Evolutionary conservation across 92 coral and sea anemone species (phyloP).

Genomic region (Plumapathes pennacea): DNA sequence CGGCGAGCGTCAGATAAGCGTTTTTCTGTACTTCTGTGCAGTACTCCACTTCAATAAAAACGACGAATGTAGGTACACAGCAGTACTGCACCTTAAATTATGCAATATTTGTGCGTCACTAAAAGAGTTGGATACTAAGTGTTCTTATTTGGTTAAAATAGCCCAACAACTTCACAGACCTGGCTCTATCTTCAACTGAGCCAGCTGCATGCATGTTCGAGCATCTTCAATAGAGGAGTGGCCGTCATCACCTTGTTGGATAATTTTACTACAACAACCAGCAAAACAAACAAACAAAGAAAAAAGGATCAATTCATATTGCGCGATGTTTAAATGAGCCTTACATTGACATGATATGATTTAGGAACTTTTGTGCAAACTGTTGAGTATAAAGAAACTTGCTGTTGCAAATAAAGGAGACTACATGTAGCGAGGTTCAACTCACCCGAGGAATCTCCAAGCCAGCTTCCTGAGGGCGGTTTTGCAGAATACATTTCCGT

Average conservation of each 20-base stretch:
- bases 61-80: background rate
- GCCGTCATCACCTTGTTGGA: constrained; percentile 67
- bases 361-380: too few relatives aligned
- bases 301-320: too few relatives aligned
- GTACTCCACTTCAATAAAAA: background rate
- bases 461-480: constrained; percentile 71
- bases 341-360: too few relatives aligned
- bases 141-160: background rate
- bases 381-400: too few relatives aligned
- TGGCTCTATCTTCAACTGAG: constrained; percentile 63
- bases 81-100: background rate
- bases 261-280: constrained; percentile 52
- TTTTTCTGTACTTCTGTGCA: too few relatives aligned
- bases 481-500: constrained; percentile 47
- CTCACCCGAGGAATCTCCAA: constrained; percentile 54
- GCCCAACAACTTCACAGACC: constrained; percentile 31
- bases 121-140: background rate
- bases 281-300: background rate
- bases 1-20: too few relatives aligned
- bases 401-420: too few relatives aligned
- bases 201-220: constrained; percentile 79
- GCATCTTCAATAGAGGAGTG: constrained; percentile 99
- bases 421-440: too few relatives aligned
- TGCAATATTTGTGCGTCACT: background rate
- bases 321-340: too few relatives aligned